phyloP scores from a whole-genome alignment of 2,113 vertebrate genomes.

The human (Homo sapiens) region GRCh38 chr6:80763001-80763500 shows the following conservation, averaged over 20 bases:
- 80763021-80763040: background rate
- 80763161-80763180: background rate
- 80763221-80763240: background rate
- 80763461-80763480: background rate
- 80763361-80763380: background rate
- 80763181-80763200: background rate
- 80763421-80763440: background rate
- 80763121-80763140: background rate
- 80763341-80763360: background rate
- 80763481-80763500: background rate
- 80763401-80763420: background rate
- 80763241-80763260: background rate
- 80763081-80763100: background rate
- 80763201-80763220: background rate
- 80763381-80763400: background rate
- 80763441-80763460: background rate
- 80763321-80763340: background rate
- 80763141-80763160: background rate
- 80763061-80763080: background rate
- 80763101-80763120: background rate
- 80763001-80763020: constrained; percentile 14
- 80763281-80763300: background rate
- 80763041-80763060: background rate
- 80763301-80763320: background rate
- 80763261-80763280: background rate